These are phyloP conservation scores for Semnornis frantzii DNA, from an alignment of 2,113 vertebrate species.

Conservation along the genomic window DNA sequence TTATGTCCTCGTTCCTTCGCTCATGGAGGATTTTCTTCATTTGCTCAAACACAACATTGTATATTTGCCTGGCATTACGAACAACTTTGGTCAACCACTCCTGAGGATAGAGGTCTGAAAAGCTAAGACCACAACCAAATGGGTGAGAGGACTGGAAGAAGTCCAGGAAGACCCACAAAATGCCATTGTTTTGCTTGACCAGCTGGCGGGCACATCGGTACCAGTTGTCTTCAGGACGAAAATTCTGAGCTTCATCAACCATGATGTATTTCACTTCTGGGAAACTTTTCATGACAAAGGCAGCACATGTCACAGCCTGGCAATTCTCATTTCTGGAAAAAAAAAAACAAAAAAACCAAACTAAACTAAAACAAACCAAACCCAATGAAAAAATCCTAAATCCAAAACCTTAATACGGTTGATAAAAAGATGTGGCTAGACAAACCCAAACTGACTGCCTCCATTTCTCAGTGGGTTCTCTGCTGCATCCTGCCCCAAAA, in stretches of 20 bases:
- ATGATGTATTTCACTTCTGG: not conserved
- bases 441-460: not conserved
- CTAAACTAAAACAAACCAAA: not conserved
- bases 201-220: not conserved
- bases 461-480: not conserved
- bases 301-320: not conserved
- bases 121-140: rapidly evolving
- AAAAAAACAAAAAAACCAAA: not conserved
- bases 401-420: not conserved
- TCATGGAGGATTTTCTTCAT: not conserved
- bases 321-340: not conserved
- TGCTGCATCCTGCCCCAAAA: not conserved
- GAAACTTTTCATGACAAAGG: not conserved
- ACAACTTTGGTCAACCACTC: not conserved
- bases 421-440: not conserved
- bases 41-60: not conserved
- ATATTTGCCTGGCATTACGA: not conserved
- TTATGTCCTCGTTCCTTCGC: too few relatives aligned
- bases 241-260: not conserved
- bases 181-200: not conserved
- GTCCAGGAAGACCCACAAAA: not conserved
- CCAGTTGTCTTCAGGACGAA: not conserved
- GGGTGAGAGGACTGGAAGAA: not conserved
- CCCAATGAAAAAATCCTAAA: not conserved
- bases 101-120: not conserved